Evolutionary conservation across 2,888 invertebrate species (phyloP), one percentile per base, ranked within the genome.

Genomic region (Molanna angustata): DNA sequence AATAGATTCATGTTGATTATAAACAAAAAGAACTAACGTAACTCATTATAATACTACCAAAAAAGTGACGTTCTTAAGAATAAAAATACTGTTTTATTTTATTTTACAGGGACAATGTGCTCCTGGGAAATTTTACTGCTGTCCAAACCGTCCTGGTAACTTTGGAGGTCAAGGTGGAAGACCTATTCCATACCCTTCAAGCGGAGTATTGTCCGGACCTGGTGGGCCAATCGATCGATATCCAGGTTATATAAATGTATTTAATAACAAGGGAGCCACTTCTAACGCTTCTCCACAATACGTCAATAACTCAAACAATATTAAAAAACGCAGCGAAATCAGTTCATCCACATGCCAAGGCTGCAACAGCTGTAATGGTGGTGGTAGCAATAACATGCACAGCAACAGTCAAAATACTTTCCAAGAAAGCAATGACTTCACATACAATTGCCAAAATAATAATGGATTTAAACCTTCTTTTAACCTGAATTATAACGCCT

Each of bases 61-160:
- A n/a, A n/a, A n/a, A n/a, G n/a, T n/a, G n/a, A n/a, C n/a, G n/a
- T n/a, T n/a, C n/a, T n/a, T n/a, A n/a, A n/a, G n/a, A n/a, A n/a
- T n/a, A n/a, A n/a, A n/a, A n/a, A n/a, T n/a, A 27, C 27, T 27
- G 11, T 7, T 27, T 27, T 27, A 27, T 40, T 40, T 4, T 49
- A 18, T 54, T 60, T 68, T 69, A 11, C 73, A 85, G 85, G 82
- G 80, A 9, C 77, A 79, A 16, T 86, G 86, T 61, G 82, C 82
- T 21, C 68, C 69, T 0, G 82, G 82, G 6, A 83, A 82, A 65
- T 78, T 74, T 59, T 79, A 85, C 56, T 86, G 86, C 64, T 86
- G 86, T 63, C 82, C 78, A 67, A 77, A 77, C 50, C 67, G 69
- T 57, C 65, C 68, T 14, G 64, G 57, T 4, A 45, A 43, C 17